These are phyloP conservation scores for Xylocopa sonorina DNA, from an alignment of 1,140 invertebrate genomes.

Conservation along the genomic window DNA sequence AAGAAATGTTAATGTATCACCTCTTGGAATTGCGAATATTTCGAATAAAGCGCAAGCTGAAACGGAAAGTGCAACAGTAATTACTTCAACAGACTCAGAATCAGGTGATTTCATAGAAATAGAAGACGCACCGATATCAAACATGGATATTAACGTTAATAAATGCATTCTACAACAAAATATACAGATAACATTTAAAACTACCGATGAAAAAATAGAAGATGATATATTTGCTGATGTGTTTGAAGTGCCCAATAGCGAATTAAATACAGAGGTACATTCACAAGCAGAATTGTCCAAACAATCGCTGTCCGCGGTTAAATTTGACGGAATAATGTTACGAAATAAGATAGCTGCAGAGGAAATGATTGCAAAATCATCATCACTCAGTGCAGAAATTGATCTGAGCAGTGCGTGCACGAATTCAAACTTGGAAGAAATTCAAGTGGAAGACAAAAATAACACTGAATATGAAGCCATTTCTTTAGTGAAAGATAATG, in stretches of 20 bases:
- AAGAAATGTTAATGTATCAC: slow-evolving; percentile 1
- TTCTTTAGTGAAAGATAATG: neutral
- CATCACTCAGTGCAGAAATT: neutral
- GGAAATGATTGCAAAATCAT: neutral
- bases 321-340: too few relatives aligned
- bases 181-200: slow-evolving; percentile 73
- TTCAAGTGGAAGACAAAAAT: slow-evolving; percentile 28
- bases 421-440: neutral
- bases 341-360: neutral
- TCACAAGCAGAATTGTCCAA: neutral
- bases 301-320: neutral
- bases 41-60: slow-evolving; percentile 33
- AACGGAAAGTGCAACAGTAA: neutral
- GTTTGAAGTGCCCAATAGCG: slow-evolving; percentile 42
- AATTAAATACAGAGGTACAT: neutral
- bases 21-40: slow-evolving; percentile 7
- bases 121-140: slow-evolving; percentile 67
- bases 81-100: slow-evolving; percentile 65
- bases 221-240: slow-evolving; percentile 86
- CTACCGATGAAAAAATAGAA: slow-evolving; percentile 74
- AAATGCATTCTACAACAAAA: slow-evolving; percentile 26
- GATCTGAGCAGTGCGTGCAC: slow-evolving; percentile 16
- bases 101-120: slow-evolving; percentile 80
- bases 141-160: slow-evolving; percentile 20
- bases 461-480: neutral